phyloP scores from a whole-genome alignment of 2,888 invertebrate species.

The Mesorhabditis sp. region DNA sequence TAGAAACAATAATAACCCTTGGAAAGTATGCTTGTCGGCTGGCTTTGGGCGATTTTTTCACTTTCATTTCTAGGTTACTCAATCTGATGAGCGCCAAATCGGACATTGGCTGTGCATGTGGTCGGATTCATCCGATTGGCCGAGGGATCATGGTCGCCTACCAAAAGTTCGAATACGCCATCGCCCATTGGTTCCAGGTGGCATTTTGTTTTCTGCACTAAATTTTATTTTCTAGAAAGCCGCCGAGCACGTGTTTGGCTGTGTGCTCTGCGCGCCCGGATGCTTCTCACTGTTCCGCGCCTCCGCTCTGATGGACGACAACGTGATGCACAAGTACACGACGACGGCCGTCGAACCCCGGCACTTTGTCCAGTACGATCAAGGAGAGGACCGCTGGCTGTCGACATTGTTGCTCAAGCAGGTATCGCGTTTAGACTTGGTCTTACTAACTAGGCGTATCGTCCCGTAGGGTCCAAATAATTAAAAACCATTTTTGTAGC shows the following conservation, averaged over 20 bases:
- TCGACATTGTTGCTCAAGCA: constrained; percentile 63
- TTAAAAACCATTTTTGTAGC: neutral
- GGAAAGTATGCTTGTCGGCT: too few relatives aligned
- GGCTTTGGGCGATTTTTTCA: neutral
- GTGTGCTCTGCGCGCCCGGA: constrained; percentile 84
- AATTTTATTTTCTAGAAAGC: constrained; percentile 67
- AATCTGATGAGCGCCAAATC: constrained; percentile 80
- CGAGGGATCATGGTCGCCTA: constrained; percentile 79
- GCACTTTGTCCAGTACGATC: constrained; percentile 86
- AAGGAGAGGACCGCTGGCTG: constrained; percentile 67
- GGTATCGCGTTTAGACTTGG: constrained; percentile 12
- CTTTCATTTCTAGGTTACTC: constrained; percentile 72
- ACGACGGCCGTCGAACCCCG: constrained; percentile 69
- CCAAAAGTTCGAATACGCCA: constrained; percentile 83
- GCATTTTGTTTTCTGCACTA: neutral
- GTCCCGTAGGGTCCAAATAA: neutral
- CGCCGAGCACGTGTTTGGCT: constrained; percentile 82
- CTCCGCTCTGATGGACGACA: constrained; percentile 82
- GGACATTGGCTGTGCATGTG: constrained; percentile 79
- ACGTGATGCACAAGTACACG: constrained; percentile 78
- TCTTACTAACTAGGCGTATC: neutral
- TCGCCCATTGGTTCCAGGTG: constrained; percentile 82
- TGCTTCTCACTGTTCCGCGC: constrained; percentile 80
- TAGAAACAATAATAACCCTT: too few relatives aligned
- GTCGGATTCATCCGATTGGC: constrained; percentile 83